A percentile compares a stretch with the other conserved stretches of the same genome.
Conservation (phyloP, 2,113 vertebrate species). For the Gnathonemus longibarbis region DNA sequence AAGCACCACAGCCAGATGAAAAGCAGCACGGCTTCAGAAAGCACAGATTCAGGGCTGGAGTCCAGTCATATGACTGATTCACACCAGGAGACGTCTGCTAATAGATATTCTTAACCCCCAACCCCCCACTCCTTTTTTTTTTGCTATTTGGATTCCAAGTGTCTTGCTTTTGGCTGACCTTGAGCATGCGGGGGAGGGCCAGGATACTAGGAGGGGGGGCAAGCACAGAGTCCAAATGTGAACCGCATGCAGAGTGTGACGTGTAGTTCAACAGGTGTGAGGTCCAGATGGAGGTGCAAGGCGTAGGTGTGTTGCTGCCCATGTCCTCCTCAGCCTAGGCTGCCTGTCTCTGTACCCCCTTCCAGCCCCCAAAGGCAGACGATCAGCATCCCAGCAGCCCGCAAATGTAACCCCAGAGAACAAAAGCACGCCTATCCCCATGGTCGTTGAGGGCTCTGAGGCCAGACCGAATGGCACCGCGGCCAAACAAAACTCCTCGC, state of each 20-base stretch:
- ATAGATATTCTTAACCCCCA: not conserved
- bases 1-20: not conserved
- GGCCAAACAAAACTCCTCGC: constrained; percentile 4
- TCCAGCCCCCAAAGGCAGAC: not conserved
- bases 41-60: not conserved
- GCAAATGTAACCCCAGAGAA: not conserved
- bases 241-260: not conserved
- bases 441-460: too few relatives aligned
- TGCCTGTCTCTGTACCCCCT: not conserved
- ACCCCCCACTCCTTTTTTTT: not conserved
- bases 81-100: not conserved
- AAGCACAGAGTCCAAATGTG: not conserved
- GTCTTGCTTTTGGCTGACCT: constrained; percentile 10
- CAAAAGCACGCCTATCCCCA: not conserved
- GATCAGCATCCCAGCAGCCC: not conserved
- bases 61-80: not conserved
- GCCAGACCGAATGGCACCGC: not conserved
- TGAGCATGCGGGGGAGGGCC: not conserved
- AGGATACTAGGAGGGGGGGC: not conserved
- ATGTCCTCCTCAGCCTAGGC: not conserved
- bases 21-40: not conserved
- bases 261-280: not conserved
- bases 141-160: not conserved
- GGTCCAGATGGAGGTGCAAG: not conserved
- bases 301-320: not conserved